A percentile compares a stretch with the other conserved stretches of the same genome.
Evolutionary conservation across 2,888 invertebrate genomes (phyloP).

Genomic region (Netelia fuscicornis): DNA sequence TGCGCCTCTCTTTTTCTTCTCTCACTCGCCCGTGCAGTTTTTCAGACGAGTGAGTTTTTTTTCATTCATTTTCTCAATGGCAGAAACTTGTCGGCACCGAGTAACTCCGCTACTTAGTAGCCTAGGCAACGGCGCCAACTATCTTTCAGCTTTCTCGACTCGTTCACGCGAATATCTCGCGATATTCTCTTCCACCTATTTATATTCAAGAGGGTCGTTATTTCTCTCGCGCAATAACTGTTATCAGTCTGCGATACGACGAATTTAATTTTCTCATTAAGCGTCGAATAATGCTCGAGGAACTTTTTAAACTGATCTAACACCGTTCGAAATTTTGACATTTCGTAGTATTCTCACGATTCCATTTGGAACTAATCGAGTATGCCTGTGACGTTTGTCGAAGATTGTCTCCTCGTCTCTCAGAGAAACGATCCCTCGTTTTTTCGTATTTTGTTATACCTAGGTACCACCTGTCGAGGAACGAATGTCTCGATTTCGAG

Average conservation of each 20-base stretch:
- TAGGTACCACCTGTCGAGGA: slow-evolving; percentile 20
- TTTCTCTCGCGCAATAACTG: neutral
- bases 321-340: neutral
- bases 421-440: slow-evolving; percentile 31
- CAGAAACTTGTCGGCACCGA: slow-evolving; percentile 52
- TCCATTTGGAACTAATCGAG: neutral
- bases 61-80: slow-evolving; percentile 5
- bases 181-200: slow-evolving; percentile 38
- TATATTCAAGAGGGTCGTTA: slow-evolving; percentile 5
- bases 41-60: neutral
- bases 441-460: slow-evolving; percentile 42
- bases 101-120: slow-evolving; percentile 74
- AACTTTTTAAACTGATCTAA: neutral
- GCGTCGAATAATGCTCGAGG: neutral
- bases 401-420: neutral
- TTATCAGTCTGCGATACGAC: neutral
- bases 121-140: slow-evolving; percentile 76
- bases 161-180: slow-evolving; percentile 38
- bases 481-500: slow-evolving; percentile 37
- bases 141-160: slow-evolving; percentile 72
- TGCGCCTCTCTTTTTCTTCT: slow-evolving; percentile 2
- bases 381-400: slow-evolving; percentile 41
- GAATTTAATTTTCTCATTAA: neutral
- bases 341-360: slow-evolving; percentile 16
- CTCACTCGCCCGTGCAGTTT: neutral